These are phyloP conservation scores for Lymantria dispar DNA, from an alignment of 2,888 invertebrate genomes.

Conservation along the genomic window DNA sequence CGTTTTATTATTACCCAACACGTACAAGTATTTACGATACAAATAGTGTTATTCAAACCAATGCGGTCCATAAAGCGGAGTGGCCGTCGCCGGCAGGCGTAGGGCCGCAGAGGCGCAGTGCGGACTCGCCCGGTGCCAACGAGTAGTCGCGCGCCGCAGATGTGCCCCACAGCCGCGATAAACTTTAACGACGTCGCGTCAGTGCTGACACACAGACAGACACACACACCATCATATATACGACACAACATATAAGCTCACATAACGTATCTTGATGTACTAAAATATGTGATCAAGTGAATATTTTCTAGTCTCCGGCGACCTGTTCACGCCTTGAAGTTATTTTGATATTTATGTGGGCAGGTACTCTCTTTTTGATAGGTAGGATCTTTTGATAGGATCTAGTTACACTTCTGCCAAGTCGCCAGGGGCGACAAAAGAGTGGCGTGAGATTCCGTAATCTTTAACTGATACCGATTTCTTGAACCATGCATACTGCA, in stretches of 20 bases:
- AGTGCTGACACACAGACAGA: slow-evolving; percentile 10
- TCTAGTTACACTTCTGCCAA: no score
- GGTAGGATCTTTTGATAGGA: no score
- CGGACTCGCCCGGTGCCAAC: slow-evolving; percentile 7
- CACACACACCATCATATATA: no score
- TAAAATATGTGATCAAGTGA: slow-evolving; percentile 29
- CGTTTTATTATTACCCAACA: slow-evolving; percentile 2
- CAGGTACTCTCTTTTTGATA: no score
- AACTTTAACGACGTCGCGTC: slow-evolving; percentile 48
- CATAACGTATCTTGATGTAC: slow-evolving; percentile 19
- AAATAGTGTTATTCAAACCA: slow-evolving; percentile 33
- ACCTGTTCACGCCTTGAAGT: neutral
- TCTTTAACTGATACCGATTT: no score
- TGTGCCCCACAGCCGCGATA: slow-evolving; percentile 48
- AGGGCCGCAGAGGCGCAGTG: slow-evolving; percentile 8
- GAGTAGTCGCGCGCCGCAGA: slow-evolving; percentile 40
- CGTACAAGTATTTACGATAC: slow-evolving; percentile 1
- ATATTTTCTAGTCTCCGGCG: slow-evolving; percentile 12
- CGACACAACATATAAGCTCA: neutral
- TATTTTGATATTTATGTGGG: neutral
- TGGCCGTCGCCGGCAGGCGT: slow-evolving; percentile 8
- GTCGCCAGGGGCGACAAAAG: no score
- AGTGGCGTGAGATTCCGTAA: no score
- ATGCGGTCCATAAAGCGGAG: slow-evolving; percentile 23
- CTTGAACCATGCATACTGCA: no score